Conservation (phyloP, 2,797 vertebrate genomes). For the Acanthis flammea region DNA sequence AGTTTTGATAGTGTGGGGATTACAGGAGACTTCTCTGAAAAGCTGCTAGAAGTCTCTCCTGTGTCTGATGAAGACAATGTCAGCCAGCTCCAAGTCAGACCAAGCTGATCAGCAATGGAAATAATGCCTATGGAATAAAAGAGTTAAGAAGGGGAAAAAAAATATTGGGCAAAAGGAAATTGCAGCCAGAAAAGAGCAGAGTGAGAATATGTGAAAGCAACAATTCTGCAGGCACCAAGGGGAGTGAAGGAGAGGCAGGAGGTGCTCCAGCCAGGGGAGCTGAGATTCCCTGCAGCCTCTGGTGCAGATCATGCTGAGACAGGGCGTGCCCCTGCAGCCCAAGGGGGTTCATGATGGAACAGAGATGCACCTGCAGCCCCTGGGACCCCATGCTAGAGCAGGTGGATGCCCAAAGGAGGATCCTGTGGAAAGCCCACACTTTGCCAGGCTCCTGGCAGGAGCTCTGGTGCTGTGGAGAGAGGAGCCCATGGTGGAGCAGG, state of each 20-base stretch:
- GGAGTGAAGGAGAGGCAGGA: not conserved
- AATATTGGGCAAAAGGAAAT: not conserved
- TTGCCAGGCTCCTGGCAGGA: not conserved
- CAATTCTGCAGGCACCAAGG: not conserved
- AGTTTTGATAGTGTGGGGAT: not conserved
- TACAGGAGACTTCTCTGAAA: not conserved
- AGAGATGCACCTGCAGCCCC: not conserved
- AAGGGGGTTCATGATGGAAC: not conserved
- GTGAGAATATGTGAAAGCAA: not conserved
- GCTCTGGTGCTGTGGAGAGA: not conserved
- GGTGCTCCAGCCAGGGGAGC: not conserved
- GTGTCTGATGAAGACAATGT: not conserved
- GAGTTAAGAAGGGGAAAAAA: not conserved
- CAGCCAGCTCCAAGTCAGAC: not conserved
- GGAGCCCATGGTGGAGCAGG: not conserved
- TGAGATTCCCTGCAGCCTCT: not conserved
- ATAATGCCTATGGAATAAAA: not conserved
- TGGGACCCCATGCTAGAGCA: not conserved
- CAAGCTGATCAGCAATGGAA: accelerated
- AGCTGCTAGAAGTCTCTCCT: not conserved
- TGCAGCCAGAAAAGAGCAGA: not conserved
- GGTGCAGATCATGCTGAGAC: not conserved
- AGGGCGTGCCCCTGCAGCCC: not conserved
- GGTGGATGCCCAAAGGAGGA: not conserved
- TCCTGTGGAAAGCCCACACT: not conserved